These are phyloP conservation scores for Acanthosepion pharaonis DNA, from an alignment of 2,888 invertebrate species.

Conservation along the genomic window DNA sequence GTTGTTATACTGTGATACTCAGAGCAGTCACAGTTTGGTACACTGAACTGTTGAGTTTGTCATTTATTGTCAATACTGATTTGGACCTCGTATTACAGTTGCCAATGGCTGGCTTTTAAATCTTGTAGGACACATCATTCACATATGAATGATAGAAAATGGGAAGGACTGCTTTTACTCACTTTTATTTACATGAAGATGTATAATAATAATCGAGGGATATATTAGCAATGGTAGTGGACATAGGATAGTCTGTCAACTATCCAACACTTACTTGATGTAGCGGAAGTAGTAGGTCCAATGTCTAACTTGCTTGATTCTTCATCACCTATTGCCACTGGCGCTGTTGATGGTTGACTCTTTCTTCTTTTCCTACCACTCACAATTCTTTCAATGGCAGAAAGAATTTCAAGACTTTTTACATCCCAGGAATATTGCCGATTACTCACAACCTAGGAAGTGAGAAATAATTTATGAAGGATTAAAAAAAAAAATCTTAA, in stretches of 20 bases:
- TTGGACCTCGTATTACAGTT: no score
- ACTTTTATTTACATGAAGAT: no score
- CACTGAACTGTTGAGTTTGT: no score
- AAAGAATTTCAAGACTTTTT: conserved; percentile 69
- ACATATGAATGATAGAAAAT: no score
- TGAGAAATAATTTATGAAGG: background rate
- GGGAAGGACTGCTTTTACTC: no score
- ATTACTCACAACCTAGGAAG: conserved; percentile 61
- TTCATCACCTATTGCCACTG: background rate
- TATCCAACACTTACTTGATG: background rate
- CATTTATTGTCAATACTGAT: no score
- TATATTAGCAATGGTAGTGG: no score
- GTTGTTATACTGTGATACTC: no score
- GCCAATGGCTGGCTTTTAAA: no score
- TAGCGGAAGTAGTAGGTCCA: background rate
- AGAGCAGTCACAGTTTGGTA: no score
- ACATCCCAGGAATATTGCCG: conserved; percentile 64
- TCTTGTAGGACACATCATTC: no score
- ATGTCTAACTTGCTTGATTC: background rate
- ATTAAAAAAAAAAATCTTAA: background rate
- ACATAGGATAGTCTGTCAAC: background rate
- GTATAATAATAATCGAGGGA: no score
- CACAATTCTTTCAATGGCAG: conserved; percentile 66
- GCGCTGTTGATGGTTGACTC: background rate
- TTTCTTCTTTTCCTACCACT: background rate